Evolutionary conservation across 1,140 invertebrate genomes (phyloP), one percentile per base, ranked within the genome.

Genomic region (Centruroides sculpturatus): DNA sequence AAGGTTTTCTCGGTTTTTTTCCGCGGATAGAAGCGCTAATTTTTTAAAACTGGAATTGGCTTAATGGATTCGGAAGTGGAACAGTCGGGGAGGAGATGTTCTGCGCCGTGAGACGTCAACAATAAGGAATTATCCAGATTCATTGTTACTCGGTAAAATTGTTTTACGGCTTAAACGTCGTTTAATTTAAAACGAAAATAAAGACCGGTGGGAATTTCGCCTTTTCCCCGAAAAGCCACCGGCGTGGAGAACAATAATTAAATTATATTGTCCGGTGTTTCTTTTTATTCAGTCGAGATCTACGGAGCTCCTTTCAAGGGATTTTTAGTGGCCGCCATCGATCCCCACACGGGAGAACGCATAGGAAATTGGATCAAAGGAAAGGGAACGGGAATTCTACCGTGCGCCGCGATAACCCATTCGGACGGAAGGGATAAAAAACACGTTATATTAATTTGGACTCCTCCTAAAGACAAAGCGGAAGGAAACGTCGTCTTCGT

Each of bases 381-480:
- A 12, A 67, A 64, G 60, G 66, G 66, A 5, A 66, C 66, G 3
- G 52, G 55, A 12, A 55, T 58, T 23, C n/a, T 67, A 12, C 64
- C 66, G 5, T 67, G 66, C 46, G 56, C 66, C n/a, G 66, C 65
- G 3, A 64, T 67, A 6, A 67, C 65, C 8, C 66, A 67, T 55
- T 50, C 60, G 8, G 64, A 67, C 55, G 54, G 59, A 12, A 55
- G 59, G 11, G 53, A 56, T 5, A 67, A 67, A 49, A 59, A 62
- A 36, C 64, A 57, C 35, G 66, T 65, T 3, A 59, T 57, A 13
- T 50, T 67, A 23, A 46, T 67, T 4, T 67, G 66, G 66, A 55
- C 61, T 12, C 66, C 66, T 34, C 65, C 65, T 12, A 50, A 55
- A 55, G 60, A 66, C 46, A 23, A 53, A 35, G 48, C 57, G 34